Conservation (phyloP, 1,140 invertebrate species). For the Hetaerina americana region DNA sequence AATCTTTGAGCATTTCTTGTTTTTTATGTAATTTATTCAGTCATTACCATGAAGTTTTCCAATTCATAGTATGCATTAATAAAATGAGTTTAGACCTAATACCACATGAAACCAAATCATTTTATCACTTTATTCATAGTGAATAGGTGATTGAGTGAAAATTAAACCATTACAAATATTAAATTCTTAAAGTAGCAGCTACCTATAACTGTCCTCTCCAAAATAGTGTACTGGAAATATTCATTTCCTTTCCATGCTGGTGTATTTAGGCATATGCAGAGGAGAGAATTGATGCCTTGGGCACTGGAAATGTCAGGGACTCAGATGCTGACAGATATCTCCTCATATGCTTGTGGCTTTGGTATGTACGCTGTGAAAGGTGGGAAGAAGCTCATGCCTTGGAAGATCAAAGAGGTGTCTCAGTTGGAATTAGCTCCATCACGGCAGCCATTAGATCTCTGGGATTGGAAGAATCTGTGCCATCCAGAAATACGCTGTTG, state of each 20-base stretch:
- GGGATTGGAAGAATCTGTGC: not conserved
- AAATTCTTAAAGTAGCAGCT: no score
- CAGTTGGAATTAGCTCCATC: not conserved
- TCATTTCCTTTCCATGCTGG: no score
- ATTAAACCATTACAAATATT: no score
- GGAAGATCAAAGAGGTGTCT: slow-evolving; percentile 16
- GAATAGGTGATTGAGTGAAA: no score
- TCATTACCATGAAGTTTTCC: no score
- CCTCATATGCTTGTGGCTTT: slow-evolving; percentile 30
- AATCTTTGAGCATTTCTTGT: not conserved
- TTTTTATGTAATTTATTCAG: not conserved
- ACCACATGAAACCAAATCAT: no score
- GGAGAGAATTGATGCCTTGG: not conserved
- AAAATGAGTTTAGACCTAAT: no score
- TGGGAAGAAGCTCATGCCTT: slow-evolving; percentile 27
- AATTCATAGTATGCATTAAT: no score
- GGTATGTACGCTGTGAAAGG: slow-evolving; percentile 26
- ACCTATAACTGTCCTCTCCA: no score
- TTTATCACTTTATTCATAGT: no score
- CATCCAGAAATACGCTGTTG: not conserved
- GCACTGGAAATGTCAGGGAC: slow-evolving; percentile 21
- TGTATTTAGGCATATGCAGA: not conserved
- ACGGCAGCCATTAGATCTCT: not conserved
- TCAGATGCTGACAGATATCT: slow-evolving; percentile 26
- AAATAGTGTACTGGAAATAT: no score